Base-by-base conservation (phyloP, 1,140 invertebrate species). In the Temnothorax longispinosus region DNA sequence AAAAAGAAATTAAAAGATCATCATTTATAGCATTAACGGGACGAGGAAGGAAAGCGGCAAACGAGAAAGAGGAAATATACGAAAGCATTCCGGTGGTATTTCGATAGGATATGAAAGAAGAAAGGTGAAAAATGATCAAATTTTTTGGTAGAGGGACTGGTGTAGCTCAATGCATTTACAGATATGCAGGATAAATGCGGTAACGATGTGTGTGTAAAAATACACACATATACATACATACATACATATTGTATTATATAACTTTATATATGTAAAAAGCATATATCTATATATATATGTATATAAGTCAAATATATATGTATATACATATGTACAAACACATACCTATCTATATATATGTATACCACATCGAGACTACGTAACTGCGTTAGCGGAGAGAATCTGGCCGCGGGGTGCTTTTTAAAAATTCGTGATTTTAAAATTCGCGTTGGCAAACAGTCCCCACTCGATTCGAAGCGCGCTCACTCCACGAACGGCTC, bases 341-440 rank as follows among this genome's bases (percentile, higher is more conserved):
- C 13, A 64, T 21, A 64, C 6, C 50, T 52, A 76, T 6, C 75
- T 64, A 60, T 44, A 72, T 78, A 78, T 54, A 76, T 52, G 87
- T 85, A 84, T 72, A 85, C 72, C 78, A 87, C 89, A 91, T 91
- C 89, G 90, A 87, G 87, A 86, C 90, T 91, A 91, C 88, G 90
- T 91, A 91, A 91, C 90, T 86, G 89, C 88, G 90, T 91, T 91
- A 91, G 88, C 88, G 90, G 86, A 91, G 90, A 90, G 88, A 91
- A 90, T 90, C 90, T 91, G 88, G 90, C 90, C 90, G 90, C 90
- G 86, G 91, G 91, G 89, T 91, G 90, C 90, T 91, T 91, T 91
- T 92, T 92, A 92, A 92, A 92, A 92, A 92, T 92, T 92, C 91
- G 90, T 91, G 91, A 92, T 92, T 92, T 92, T 92, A 92, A 92